These are phyloP conservation scores for Perca schrenkii DNA, from an alignment of 2,113 vertebrate genomes.

Conservation along the genomic window DNA sequence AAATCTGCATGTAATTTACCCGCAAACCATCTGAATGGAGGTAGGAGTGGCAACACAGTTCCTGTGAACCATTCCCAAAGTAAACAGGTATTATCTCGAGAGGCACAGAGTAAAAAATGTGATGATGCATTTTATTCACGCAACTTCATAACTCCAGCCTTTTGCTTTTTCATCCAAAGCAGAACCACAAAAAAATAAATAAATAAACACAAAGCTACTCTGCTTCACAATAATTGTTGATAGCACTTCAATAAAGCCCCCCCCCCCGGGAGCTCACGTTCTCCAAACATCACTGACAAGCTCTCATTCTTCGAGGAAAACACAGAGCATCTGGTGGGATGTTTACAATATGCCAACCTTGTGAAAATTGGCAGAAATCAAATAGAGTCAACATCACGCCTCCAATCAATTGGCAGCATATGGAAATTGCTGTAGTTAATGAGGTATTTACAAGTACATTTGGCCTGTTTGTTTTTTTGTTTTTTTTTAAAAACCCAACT, in stretches of 20 bases:
- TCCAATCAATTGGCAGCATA: conserved; percentile 54
- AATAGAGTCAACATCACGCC: conserved; percentile 34
- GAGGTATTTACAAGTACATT: conserved; percentile 48
- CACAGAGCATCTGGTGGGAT: conserved; percentile 46
- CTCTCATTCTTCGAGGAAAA: conserved; percentile 49
- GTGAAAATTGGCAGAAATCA: conserved; percentile 50
- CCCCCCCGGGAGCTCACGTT: conserved; percentile 18
- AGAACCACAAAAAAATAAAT: conserved; percentile 41
- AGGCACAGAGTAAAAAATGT: conserved; percentile 48
- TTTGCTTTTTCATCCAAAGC: conserved; percentile 41
- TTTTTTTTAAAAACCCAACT: conserved; percentile 13
- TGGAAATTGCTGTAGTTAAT: conserved; percentile 53
- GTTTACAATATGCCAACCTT: conserved; percentile 35
- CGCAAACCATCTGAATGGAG: not conserved
- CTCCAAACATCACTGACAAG: conserved; percentile 29
- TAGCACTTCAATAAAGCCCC: conserved; percentile 55
- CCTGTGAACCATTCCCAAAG: conserved; percentile 49
- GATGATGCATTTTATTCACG: conserved; percentile 50
- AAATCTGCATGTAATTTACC: conserved; percentile 66
- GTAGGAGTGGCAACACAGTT: conserved; percentile 37
- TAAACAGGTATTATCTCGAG: conserved; percentile 72
- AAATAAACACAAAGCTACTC: conserved; percentile 12
- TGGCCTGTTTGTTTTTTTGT: not conserved
- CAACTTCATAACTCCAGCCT: conserved; percentile 39
- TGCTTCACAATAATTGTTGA: conserved; percentile 53